A percentile compares a stretch with the other conserved stretches of the same genome.
These are phyloP conservation scores for Chaetodon auriga DNA, from an alignment of 2,113 vertebrate genomes.

Conservation along the genomic window DNA sequence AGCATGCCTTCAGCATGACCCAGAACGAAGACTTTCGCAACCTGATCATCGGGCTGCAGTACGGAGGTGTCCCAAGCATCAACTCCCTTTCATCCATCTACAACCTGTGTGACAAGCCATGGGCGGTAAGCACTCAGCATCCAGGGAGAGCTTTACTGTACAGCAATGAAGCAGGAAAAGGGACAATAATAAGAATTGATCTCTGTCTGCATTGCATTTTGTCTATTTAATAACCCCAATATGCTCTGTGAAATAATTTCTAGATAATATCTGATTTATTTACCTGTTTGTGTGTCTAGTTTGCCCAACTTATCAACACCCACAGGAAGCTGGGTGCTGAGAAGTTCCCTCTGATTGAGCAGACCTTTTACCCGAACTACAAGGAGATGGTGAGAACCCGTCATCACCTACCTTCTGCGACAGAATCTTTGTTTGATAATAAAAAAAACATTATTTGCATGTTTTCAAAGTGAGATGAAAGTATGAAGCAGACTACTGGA, in stretches of 20 bases:
- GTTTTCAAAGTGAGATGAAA: neutral
- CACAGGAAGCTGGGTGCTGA: slow-evolving; percentile 91
- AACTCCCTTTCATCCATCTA: slow-evolving; percentile 95
- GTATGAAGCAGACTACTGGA: neutral
- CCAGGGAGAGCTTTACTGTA: slow-evolving; percentile 1
- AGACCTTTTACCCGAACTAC: slow-evolving; percentile 96
- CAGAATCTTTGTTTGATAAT: neutral
- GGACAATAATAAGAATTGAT: slow-evolving; percentile 1
- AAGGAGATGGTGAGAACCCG: slow-evolving; percentile 93
- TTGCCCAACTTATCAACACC: slow-evolving; percentile 94
- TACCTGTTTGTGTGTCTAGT: slow-evolving; percentile 85
- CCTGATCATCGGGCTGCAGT: slow-evolving; percentile 94
- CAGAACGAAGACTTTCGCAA: slow-evolving; percentile 96
- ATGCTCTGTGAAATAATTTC: neutral
- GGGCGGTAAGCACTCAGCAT: slow-evolving; percentile 88
- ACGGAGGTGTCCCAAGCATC: slow-evolving; percentile 90
- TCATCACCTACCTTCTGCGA: neutral
- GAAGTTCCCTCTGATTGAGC: slow-evolving; percentile 96
- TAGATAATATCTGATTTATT: neutral
- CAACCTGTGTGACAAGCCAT: slow-evolving; percentile 97
- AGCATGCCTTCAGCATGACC: slow-evolving; percentile 95
- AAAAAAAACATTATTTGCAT: neutral
- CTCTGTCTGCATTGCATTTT: neutral
- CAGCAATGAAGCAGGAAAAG: neutral
- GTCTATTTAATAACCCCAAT: neutral